A percentile compares a stretch with the other conserved stretches of the same genome.
phyloP scores from a whole-genome alignment of 2,888 invertebrate species.

The Salticus scenicus region DNA sequence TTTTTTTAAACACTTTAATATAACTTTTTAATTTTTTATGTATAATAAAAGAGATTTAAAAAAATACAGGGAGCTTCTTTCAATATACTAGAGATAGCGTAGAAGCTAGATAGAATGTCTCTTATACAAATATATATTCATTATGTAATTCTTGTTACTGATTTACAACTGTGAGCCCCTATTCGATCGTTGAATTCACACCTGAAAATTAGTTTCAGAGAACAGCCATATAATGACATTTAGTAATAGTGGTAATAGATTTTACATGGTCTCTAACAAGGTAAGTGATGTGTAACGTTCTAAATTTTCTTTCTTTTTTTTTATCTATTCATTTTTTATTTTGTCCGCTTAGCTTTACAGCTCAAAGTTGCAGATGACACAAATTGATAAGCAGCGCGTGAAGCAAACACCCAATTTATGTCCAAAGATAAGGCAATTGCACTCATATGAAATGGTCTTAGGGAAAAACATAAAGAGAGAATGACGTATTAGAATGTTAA shows the following conservation, averaged over 20 bases:
- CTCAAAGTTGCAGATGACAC: neutral
- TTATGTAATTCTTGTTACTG: too few relatives aligned
- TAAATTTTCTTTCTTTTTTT: neutral
- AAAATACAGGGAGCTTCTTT: too few relatives aligned
- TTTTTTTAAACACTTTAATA: too few relatives aligned
- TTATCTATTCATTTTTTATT: too few relatives aligned
- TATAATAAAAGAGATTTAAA: too few relatives aligned
- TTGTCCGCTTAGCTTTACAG: neutral
- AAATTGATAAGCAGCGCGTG: neutral
- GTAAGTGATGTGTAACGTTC: neutral
- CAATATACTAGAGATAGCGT: too few relatives aligned
- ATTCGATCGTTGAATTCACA: too few relatives aligned
- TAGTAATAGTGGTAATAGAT: neutral
- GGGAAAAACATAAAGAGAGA: neutral
- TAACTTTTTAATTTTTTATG: too few relatives aligned
- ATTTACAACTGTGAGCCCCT: too few relatives aligned
- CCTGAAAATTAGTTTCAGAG: too few relatives aligned
- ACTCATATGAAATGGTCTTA: neutral
- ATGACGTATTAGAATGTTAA: neutral
- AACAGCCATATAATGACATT: neutral
- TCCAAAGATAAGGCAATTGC: neutral
- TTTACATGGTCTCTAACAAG: conserved; percentile 6
- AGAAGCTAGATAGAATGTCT: too few relatives aligned
- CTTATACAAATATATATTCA: too few relatives aligned
- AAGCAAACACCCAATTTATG: neutral